These are phyloP conservation scores for Ladona fulva DNA, from an alignment of 1,140 invertebrate species.

Conservation along the genomic window DNA sequence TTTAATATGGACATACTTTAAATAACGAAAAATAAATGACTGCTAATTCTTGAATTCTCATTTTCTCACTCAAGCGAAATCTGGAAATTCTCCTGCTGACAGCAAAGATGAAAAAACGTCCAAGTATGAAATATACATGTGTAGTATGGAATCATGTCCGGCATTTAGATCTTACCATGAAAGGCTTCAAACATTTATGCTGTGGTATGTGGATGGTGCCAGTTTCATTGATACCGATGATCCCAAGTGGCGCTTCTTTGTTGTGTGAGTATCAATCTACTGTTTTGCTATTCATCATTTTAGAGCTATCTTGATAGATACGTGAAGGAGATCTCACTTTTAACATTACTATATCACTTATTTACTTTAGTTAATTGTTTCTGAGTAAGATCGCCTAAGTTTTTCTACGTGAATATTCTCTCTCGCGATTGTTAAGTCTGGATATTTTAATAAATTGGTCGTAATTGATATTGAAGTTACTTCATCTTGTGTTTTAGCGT, in stretches of 20 bases:
- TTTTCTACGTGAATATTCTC: too few species aligned
- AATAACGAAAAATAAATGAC: too few species aligned
- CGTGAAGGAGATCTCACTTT: too few species aligned
- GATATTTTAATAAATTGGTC: too few species aligned
- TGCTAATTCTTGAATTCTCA: neutral
- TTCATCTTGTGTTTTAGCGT: too few species aligned
- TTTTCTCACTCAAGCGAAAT: slow-evolving; percentile 17
- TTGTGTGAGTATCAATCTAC: slow-evolving; percentile 56
- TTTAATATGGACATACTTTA: neutral
- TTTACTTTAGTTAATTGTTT: too few species aligned
- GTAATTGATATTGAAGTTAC: too few species aligned
- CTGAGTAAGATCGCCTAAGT: too few species aligned
- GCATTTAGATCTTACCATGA: slow-evolving; percentile 73
- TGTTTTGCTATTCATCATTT: slow-evolving; percentile 12
- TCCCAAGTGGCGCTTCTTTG: slow-evolving; percentile 83
- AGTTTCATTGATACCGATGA: slow-evolving; percentile 89
- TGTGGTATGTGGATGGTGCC: slow-evolving; percentile 93
- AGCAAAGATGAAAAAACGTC: slow-evolving; percentile 26
- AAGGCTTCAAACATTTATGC: slow-evolving; percentile 79
- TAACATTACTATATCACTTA: too few species aligned
- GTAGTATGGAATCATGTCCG: slow-evolving; percentile 49
- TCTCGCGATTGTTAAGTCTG: too few species aligned
- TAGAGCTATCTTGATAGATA: slow-evolving; percentile 13
- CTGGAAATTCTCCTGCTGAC: slow-evolving; percentile 8
- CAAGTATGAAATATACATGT: slow-evolving; percentile 72